Conservation (phyloP, 2,113 vertebrate genomes). For the Riparia riparia region DNA sequence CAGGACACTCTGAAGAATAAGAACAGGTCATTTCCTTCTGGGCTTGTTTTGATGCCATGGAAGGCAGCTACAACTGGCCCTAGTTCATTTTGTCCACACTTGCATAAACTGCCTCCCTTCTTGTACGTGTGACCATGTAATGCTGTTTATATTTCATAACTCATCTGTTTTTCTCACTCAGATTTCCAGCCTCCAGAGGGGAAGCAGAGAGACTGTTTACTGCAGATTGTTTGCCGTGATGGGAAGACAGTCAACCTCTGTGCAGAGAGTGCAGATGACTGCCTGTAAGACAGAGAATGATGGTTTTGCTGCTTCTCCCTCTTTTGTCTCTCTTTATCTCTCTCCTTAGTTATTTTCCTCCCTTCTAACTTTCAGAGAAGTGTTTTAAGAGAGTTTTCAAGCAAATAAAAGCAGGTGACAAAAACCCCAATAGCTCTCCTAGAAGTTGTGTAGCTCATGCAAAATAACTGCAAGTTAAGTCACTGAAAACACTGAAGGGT, state of each 20-base stretch:
- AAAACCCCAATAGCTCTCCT: neutral
- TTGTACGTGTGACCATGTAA: neutral
- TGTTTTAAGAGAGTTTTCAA: neutral
- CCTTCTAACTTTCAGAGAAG: neutral
- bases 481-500: neutral
- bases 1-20: neutral
- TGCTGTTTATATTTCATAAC: neutral
- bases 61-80: neutral
- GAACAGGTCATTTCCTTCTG: neutral
- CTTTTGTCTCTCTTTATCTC: neutral
- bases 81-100: neutral
- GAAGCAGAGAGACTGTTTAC: slow-evolving; percentile 85
- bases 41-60: neutral
- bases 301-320: neutral
- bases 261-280: slow-evolving; percentile 92
- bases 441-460: neutral
- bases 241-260: slow-evolving; percentile 91
- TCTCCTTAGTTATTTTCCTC: neutral
- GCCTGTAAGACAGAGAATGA: slow-evolving; percentile 83
- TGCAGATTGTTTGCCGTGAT: slow-evolving; percentile 93
- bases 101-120: neutral
- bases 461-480: neutral
- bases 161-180: slow-evolving; percentile 39
- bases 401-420: neutral
- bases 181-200: slow-evolving; percentile 91